These are phyloP conservation scores for Nannospalax galili DNA, from an alignment of 2,113 vertebrate genomes.

Conservation along the genomic window DNA sequence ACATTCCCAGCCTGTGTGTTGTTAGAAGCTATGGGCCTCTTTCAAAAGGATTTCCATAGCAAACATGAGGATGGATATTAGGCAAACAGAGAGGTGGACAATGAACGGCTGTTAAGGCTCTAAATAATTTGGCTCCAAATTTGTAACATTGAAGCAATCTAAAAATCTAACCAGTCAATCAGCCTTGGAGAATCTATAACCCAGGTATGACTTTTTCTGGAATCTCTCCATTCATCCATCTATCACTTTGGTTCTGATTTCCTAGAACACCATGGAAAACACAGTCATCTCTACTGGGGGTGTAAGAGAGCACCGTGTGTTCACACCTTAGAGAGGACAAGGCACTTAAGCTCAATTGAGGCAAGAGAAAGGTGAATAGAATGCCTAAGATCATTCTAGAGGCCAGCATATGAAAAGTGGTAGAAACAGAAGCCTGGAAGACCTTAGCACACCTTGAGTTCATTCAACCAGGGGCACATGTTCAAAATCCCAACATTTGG, in stretches of 20 bases:
- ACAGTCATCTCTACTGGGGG: background rate
- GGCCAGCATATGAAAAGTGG: background rate
- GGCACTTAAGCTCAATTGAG: background rate
- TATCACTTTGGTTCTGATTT: background rate
- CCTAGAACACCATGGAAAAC: background rate
- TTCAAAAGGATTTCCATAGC: background rate
- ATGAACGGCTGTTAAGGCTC: background rate
- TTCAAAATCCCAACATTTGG: background rate
- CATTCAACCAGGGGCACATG: background rate
- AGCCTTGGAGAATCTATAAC: background rate
- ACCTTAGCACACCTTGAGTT: background rate
- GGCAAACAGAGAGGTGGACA: background rate
- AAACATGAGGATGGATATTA: background rate
- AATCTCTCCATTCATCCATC: background rate
- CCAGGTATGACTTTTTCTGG: background rate
- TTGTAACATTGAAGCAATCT: background rate
- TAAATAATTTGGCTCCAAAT: background rate
- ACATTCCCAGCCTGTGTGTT: no score
- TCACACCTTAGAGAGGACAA: background rate
- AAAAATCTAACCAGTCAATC: background rate
- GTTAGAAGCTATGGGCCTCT: no score
- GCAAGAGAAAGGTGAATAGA: background rate
- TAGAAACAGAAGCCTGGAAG: background rate
- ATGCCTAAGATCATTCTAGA: background rate
- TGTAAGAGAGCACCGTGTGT: background rate